phyloP scores from a whole-genome alignment of 1,140 invertebrate species.

The Triops cancriformis region DNA sequence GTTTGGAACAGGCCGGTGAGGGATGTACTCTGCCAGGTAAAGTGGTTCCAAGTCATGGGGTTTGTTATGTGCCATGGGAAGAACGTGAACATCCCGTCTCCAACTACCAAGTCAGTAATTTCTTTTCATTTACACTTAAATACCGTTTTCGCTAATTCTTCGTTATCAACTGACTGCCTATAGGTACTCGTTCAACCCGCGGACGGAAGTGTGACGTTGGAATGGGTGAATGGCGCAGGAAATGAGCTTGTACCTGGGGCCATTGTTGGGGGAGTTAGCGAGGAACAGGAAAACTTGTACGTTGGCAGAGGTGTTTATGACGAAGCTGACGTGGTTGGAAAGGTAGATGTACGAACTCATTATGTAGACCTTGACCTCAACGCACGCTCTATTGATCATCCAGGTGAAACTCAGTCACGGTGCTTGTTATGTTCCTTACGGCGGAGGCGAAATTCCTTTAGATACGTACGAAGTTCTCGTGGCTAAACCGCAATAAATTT shows the following conservation, averaged over 20 bases:
- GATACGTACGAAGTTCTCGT: slow-evolving; percentile 50
- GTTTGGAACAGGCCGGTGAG: background rate
- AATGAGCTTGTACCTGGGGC: background rate
- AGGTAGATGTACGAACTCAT: background rate
- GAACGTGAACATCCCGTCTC: background rate
- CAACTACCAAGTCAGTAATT: background rate
- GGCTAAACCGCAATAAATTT: slow-evolving; percentile 31
- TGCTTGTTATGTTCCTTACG: slow-evolving; percentile 49
- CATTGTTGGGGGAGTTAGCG: background rate
- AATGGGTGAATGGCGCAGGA: background rate
- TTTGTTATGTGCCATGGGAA: background rate
- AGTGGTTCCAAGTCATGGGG: slow-evolving; percentile 2
- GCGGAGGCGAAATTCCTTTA: slow-evolving; percentile 46
- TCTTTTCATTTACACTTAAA: background rate
- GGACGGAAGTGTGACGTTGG: background rate
- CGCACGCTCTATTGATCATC: background rate
- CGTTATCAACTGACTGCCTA: background rate
- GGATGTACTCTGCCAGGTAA: background rate
- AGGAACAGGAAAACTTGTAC: background rate
- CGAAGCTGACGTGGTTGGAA: background rate
- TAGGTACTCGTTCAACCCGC: background rate
- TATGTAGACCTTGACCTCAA: background rate
- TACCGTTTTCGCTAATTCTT: too few species aligned
- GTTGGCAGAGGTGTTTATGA: background rate
- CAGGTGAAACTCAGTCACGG: slow-evolving; percentile 46